These are phyloP conservation scores for Malacoctenus gilli DNA, from an alignment of 2,797 vertebrate species.

Conservation along the genomic window DNA sequence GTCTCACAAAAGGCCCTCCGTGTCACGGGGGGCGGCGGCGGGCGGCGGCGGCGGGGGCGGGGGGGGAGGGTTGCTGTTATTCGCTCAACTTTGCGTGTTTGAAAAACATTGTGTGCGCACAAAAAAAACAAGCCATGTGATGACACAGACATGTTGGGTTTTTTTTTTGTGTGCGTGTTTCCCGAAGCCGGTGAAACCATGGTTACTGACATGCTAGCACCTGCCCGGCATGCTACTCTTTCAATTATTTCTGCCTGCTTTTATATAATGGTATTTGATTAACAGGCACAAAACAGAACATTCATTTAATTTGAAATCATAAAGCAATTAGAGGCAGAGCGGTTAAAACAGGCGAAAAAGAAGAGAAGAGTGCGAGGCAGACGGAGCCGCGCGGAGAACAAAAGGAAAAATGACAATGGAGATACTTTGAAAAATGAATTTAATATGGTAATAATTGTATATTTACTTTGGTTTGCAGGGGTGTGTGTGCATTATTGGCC, in stretches of 20 bases:
- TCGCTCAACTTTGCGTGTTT: constrained; percentile 87
- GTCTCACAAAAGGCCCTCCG: constrained; percentile 79
- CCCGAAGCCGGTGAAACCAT: constrained; percentile 77
- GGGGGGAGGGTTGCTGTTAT: constrained; percentile 84
- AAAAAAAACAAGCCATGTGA: constrained; percentile 85
- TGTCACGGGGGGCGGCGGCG: constrained; percentile 74
- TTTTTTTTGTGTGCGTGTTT: too few species aligned
- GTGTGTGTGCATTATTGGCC: constrained; percentile 86
- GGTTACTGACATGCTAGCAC: constrained; percentile 91
- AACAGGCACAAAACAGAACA: constrained; percentile 79
- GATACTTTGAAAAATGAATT: constrained; percentile 87
- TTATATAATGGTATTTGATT: constrained; percentile 88
- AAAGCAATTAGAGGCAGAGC: constrained; percentile 82
- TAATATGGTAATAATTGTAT: constrained; percentile 87
- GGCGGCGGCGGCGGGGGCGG: too few species aligned
- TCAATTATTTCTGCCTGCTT: constrained; percentile 83
- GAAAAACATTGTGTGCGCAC: constrained; percentile 83
- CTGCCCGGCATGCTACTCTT: constrained; percentile 85
- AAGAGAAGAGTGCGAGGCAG: constrained; percentile 61
- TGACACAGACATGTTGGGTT: constrained; percentile 84
- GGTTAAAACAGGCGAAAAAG: constrained; percentile 71
- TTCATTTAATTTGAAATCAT: constrained; percentile 86
- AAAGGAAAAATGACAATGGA: constrained; percentile 78
- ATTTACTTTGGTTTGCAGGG: constrained; percentile 87
- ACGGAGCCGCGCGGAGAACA: constrained; percentile 59